Conservation (phyloP, 2,797 vertebrate species). For the Simalia tracyae region DNA sequence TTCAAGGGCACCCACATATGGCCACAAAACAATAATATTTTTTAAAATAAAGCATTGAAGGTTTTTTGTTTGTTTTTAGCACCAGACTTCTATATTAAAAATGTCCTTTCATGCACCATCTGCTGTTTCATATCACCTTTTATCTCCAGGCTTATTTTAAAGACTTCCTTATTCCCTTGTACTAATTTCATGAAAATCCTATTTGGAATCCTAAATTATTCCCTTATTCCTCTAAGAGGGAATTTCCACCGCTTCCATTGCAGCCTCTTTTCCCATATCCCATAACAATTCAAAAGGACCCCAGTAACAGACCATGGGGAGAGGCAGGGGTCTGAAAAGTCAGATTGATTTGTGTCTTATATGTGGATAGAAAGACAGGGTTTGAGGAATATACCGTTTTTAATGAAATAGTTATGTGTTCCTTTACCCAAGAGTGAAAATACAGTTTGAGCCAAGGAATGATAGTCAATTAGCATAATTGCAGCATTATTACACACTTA, state of each 20-base stretch:
- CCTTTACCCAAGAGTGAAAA: neutral
- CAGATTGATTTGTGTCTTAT: neutral
- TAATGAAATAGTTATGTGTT: neutral
- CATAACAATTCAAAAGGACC: neutral
- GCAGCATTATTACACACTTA: neutral
- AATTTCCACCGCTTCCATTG: neutral
- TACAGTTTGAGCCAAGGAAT: slow-evolving; percentile 29
- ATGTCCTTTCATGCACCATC: neutral
- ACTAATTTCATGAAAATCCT: neutral
- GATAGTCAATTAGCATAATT: neutral
- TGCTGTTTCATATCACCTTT: slow-evolving; percentile 24
- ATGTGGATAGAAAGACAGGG: neutral
- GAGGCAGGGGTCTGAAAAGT: neutral
- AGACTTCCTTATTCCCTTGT: neutral
- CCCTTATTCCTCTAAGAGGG: neutral
- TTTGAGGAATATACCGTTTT: neutral
- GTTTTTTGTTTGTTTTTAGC: neutral
- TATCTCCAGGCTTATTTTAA: neutral
- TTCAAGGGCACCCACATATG: neutral
- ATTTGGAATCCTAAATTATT: neutral
- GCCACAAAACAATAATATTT: neutral
- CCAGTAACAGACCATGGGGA: neutral
- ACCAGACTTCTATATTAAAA: neutral
- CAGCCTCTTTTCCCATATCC: neutral
- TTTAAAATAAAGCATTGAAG: neutral